Conservation (phyloP, 2,797 vertebrate genomes). For the Enoplosus armatus region DNA sequence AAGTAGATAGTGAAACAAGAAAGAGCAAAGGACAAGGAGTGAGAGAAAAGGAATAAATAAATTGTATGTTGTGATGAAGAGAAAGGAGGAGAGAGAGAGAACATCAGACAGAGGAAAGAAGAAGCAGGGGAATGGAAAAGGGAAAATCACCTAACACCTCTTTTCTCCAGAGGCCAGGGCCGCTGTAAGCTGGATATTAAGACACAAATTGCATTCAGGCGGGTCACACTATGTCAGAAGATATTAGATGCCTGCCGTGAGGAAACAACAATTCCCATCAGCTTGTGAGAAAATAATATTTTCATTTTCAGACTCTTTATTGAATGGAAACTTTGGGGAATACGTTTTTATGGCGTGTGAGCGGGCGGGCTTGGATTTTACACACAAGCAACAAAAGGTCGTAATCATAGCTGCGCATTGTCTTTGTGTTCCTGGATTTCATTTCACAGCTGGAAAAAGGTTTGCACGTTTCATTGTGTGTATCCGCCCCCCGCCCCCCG, state of each 20-base stretch:
- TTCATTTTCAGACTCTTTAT: slow-evolving; percentile 98
- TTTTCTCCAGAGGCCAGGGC: slow-evolving; percentile 89
- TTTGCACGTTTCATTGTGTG: slow-evolving; percentile 46
- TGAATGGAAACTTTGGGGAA: slow-evolving; percentile 99
- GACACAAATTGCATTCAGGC: slow-evolving; percentile 99
- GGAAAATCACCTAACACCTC: slow-evolving; percentile 81
- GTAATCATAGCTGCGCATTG: slow-evolving; percentile 85
- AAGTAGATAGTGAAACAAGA: slow-evolving; percentile 46
- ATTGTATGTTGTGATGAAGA: slow-evolving; percentile 32
- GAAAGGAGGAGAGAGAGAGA: slow-evolving; percentile 9
- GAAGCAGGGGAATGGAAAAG: slow-evolving; percentile 52
- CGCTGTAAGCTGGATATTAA: slow-evolving; percentile 98
- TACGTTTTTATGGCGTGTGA: slow-evolving; percentile 88
- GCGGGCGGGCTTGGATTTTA: slow-evolving; percentile 88
- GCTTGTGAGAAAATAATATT: slow-evolving; percentile 98
- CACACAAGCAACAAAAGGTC: slow-evolving; percentile 89
- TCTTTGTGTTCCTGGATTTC: slow-evolving; percentile 77
- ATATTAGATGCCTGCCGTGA: slow-evolving; percentile 98
- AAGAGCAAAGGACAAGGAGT: slow-evolving; percentile 42
- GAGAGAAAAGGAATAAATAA: slow-evolving; percentile 23
- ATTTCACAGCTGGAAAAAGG: slow-evolving; percentile 73
- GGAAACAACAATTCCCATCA: slow-evolving; percentile 99
- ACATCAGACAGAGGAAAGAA: slow-evolving; percentile 33
- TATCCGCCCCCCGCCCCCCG: slow-evolving; percentile 6
- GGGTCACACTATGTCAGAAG: slow-evolving; percentile 97